Conservation (phyloP, 2,888 invertebrate genomes). For the Noctua janthe region DNA sequence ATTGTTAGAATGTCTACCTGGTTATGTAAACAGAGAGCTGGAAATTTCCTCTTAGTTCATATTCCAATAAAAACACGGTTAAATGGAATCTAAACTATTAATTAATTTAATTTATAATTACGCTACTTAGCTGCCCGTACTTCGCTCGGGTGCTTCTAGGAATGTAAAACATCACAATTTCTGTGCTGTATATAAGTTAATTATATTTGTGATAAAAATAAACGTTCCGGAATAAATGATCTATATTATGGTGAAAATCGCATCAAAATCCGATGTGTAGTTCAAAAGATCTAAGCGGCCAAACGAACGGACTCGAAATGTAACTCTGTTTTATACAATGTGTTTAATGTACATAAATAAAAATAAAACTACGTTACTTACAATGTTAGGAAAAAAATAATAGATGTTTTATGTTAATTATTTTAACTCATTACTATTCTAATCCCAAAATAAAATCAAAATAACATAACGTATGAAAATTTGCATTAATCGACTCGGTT, state of each 20-base stretch:
- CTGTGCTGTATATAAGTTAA: too few species aligned
- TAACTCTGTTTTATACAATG: neutral
- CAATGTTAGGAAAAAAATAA: neutral
- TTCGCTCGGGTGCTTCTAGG: too few species aligned
- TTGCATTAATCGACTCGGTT: neutral
- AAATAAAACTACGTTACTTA: conserved; percentile 3
- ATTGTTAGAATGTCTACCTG: neutral
- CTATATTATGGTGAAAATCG: neutral
- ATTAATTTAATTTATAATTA: conserved; percentile 13
- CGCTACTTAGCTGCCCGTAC: neutral
- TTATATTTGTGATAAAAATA: too few species aligned
- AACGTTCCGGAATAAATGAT: neutral
- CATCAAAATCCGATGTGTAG: neutral
- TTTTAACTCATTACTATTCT: neutral
- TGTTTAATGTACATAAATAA: neutral
- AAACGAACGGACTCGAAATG: neutral
- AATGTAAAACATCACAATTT: neutral
- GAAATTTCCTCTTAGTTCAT: conserved; percentile 18
- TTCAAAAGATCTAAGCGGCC: neutral
- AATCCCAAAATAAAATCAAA: conserved; percentile 2
- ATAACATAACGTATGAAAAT: neutral
- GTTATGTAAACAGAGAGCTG: neutral
- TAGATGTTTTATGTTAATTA: neutral
- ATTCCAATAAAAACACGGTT: neutral
- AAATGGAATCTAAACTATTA: conserved; percentile 13